Conservation (phyloP, 2,797 vertebrate species). For the Pogonophryne albipinna region DNA sequence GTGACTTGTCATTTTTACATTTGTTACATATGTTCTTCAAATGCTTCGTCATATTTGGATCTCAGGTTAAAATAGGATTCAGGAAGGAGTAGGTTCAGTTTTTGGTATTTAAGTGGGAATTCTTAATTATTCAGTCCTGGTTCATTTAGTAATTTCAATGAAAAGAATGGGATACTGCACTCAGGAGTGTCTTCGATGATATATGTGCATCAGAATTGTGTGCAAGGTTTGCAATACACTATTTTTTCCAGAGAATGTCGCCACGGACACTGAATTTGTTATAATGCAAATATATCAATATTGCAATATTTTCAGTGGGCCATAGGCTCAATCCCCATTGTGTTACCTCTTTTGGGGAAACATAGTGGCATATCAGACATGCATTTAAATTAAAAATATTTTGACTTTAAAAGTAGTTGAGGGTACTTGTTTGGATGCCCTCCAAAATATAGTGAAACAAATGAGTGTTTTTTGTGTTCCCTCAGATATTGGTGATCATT, state of each 20-base stretch:
- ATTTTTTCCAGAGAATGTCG: too few species aligned
- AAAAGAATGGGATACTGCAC: background rate
- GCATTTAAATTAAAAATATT: background rate
- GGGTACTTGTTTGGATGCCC: background rate
- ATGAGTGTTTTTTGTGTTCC: conserved; percentile 30
- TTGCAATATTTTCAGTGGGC: background rate
- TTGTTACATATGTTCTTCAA: conserved; percentile 3
- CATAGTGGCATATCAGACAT: background rate
- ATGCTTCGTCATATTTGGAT: background rate
- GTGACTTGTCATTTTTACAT: conserved; percentile 18
- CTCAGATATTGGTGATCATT: conserved; percentile 90
- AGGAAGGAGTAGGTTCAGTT: background rate
- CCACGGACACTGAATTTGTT: background rate
- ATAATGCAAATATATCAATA: background rate
- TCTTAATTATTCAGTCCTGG: background rate
- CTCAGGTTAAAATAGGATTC: background rate
- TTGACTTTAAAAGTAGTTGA: background rate
- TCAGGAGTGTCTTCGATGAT: background rate
- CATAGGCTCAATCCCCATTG: background rate
- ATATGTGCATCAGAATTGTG: background rate
- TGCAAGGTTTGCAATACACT: too few species aligned
- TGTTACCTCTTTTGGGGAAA: background rate
- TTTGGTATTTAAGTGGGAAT: background rate
- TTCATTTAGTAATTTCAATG: background rate
- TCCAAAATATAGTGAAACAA: background rate